A percentile compares a stretch with the other conserved stretches of the same genome.
phyloP scores from a whole-genome alignment of 2,888 invertebrate species.

The Chironomus tentans region DNA sequence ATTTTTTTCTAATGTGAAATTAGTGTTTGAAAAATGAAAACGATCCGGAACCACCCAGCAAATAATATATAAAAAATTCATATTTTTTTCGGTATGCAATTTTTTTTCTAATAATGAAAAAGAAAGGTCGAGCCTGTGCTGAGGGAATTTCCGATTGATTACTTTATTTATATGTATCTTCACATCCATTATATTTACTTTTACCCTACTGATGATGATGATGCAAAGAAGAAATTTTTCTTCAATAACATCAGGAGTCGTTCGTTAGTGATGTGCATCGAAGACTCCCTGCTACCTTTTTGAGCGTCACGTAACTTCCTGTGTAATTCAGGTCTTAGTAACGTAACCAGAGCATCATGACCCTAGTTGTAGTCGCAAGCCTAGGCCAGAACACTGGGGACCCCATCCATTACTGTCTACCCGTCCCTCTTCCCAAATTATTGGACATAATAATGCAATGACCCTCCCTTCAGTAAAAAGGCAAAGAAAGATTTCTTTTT shows the following conservation, averaged over 20 bases:
- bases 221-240: background rate
- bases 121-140: background rate
- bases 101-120: background rate
- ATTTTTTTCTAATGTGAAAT: constrained; percentile 17
- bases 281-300: too few relatives aligned
- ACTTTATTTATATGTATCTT: background rate
- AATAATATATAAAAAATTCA: background rate
- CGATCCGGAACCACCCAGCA: background rate
- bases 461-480: too few relatives aligned
- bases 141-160: constrained; percentile 17
- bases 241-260: background rate
- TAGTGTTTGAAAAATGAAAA: background rate
- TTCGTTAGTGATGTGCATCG: too few relatives aligned
- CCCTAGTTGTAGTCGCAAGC: too few relatives aligned
- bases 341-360: too few relatives aligned
- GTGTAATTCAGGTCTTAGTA: too few relatives aligned
- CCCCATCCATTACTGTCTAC: too few relatives aligned
- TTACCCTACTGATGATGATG: background rate
- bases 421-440: too few relatives aligned
- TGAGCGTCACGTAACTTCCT: too few relatives aligned
- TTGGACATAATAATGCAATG: too few relatives aligned
- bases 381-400: too few relatives aligned
- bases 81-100: background rate
- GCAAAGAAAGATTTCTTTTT: background rate
- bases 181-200: background rate